Conservation (phyloP, 2,888 invertebrate genomes). For the Penaeus monodon region DNA sequence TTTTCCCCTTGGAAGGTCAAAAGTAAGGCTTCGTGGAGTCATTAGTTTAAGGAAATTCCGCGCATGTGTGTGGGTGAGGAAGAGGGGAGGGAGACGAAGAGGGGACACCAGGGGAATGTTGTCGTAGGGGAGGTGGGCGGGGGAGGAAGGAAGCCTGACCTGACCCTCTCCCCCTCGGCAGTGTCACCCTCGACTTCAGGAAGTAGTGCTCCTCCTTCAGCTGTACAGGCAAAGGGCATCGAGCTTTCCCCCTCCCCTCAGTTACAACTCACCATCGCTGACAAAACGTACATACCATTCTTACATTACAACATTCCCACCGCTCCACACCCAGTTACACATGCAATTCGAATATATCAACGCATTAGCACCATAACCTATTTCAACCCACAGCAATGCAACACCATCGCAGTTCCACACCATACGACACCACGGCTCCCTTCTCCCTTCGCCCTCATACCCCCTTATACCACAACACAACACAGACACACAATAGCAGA, state of each 20-base stretch:
- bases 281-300: too few species aligned
- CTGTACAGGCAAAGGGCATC: background rate
- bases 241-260: background rate
- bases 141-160: background rate
- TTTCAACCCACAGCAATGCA: too few species aligned
- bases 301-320: too few species aligned
- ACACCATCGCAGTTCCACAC: too few species aligned
- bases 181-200: background rate
- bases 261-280: too few species aligned
- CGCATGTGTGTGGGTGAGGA: background rate
- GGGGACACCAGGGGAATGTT: background rate
- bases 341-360: too few species aligned
- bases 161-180: background rate
- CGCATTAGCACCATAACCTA: too few species aligned
- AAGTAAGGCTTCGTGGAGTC: constrained; percentile 20
- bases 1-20: constrained; percentile 38
- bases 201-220: background rate
- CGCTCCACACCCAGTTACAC: too few species aligned
- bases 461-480: too few species aligned
- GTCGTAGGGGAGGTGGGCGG: background rate
- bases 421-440: too few species aligned
- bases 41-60: constrained; percentile 26
- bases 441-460: too few species aligned
- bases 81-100: background rate
- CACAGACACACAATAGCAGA: too few species aligned